A percentile compares a stretch with the other conserved stretches of the same genome.
Evolutionary conservation across 2,888 invertebrate genomes (phyloP).

Genomic region (Criorhina ranunculi): DNA sequence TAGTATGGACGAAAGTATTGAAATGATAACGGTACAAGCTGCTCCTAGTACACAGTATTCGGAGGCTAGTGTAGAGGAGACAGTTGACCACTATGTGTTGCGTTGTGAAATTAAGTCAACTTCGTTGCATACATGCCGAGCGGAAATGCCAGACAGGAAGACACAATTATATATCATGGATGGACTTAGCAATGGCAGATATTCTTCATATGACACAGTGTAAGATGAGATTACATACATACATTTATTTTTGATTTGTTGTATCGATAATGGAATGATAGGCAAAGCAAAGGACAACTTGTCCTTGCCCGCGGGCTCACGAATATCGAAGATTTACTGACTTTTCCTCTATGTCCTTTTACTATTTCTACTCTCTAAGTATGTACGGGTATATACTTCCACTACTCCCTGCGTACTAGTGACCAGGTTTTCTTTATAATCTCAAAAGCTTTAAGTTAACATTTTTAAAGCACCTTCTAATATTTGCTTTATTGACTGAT

Average conservation of each 20-base stretch:
- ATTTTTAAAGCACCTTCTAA: too few relatives aligned
- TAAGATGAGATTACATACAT: slow-evolving; percentile 72
- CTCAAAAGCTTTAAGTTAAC: too few relatives aligned
- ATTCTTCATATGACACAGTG: slow-evolving; percentile 78
- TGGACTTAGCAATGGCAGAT: slow-evolving; percentile 78
- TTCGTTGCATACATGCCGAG: slow-evolving; percentile 76
- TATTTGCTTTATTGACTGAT: too few relatives aligned
- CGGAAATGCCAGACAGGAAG: slow-evolving; percentile 78
- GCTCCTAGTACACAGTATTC: slow-evolving; percentile 65
- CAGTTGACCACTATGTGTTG: slow-evolving; percentile 63
- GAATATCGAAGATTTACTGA: too few relatives aligned
- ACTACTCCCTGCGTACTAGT: too few relatives aligned
- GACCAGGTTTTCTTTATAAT: too few relatives aligned
- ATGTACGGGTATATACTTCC: too few relatives aligned
- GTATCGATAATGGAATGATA: neutral
- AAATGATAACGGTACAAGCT: slow-evolving; percentile 78
- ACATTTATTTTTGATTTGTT: neutral
- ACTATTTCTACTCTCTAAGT: too few relatives aligned
- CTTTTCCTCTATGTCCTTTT: too few relatives aligned
- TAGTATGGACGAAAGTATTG: slow-evolving; percentile 77
- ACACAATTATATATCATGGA: slow-evolving; percentile 78
- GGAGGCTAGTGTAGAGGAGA: slow-evolving; percentile 75
- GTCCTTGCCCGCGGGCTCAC: too few relatives aligned
- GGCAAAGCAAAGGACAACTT: too few relatives aligned
- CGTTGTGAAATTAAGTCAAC: slow-evolving; percentile 76